phyloP scores from a whole-genome alignment of 2,888 invertebrate species.

The Trissoscelio sp. region DNA sequence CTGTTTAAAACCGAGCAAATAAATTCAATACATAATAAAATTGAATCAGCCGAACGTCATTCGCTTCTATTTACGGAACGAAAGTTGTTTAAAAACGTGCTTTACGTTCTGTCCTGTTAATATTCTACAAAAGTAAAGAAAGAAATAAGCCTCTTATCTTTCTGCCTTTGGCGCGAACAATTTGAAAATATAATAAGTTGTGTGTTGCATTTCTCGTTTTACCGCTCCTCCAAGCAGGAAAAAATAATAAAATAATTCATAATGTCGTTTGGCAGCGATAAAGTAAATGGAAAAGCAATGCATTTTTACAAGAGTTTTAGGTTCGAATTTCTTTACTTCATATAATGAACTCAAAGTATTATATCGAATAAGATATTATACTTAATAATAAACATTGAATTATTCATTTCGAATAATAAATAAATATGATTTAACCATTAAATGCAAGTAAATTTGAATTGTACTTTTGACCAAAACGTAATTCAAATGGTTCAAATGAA shows the following conservation, averaged over 20 bases:
- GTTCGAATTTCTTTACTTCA: too few relatives aligned
- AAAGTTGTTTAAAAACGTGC: slow-evolving; percentile 3
- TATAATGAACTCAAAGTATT: too few relatives aligned
- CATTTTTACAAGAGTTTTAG: neutral
- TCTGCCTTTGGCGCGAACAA: slow-evolving; percentile 21
- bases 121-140: neutral
- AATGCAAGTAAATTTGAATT: too few relatives aligned
- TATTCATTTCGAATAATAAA: too few relatives aligned
- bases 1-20: neutral
- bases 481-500: too few relatives aligned
- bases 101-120: slow-evolving; percentile 5
- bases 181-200: slow-evolving; percentile 28
- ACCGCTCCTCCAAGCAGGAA: neutral
- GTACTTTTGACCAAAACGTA: too few relatives aligned
- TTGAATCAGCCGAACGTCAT: neutral
- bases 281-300: slow-evolving; percentile 1
- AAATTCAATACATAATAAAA: neutral
- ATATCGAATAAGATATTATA: too few relatives aligned
- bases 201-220: neutral
- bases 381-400: too few relatives aligned
- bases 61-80: neutral
- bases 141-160: slow-evolving; percentile 17
- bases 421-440: too few relatives aligned
- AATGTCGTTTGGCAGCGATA: neutral
- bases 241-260: neutral